phyloP scores from a whole-genome alignment of 2,113 vertebrate genomes.

The chimpanzee (Pan troglodytes) region NHGRI_mPanTro3-v2.1_pri NC_072411.2:37604501-37605000 shows the following conservation, averaged over 20 bases:
- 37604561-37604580: background rate
- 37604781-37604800: background rate
- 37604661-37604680: background rate
- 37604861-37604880: background rate
- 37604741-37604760: background rate
- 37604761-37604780: background rate
- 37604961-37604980: background rate
- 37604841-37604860: conserved; percentile 23
- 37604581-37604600: background rate
- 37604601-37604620: background rate
- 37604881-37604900: background rate
- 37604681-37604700: background rate
- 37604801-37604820: background rate
- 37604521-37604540: background rate
- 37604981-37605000: background rate
- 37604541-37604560: background rate
- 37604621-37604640: background rate
- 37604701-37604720: background rate
- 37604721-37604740: background rate
- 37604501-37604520: background rate
- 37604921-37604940: conserved; percentile 13
- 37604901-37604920: background rate
- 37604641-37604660: background rate
- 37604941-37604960: background rate
- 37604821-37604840: background rate